These are phyloP conservation scores for Anadara kagoshimensis DNA, from an alignment of 1,140 invertebrate species.

Conservation along the genomic window DNA sequence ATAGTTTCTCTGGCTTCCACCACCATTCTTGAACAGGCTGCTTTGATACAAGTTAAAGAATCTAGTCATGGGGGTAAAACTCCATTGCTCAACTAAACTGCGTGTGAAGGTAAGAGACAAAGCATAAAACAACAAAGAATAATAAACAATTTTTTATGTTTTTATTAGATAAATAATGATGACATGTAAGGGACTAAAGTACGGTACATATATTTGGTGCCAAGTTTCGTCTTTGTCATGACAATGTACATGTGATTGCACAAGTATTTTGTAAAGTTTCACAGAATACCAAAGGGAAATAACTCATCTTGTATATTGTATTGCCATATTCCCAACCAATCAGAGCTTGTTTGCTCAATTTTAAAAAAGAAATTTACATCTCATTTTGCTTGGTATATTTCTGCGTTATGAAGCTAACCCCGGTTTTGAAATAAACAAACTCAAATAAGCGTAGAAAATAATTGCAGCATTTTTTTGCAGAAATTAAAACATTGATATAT, in stretches of 20 bases:
- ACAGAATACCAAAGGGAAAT: background rate
- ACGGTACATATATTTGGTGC: background rate
- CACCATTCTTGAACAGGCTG: too few species aligned
- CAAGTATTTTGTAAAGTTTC: slow-evolving; percentile 1
- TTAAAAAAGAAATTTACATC: background rate
- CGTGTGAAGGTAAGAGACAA: too few species aligned
- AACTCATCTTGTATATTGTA: background rate
- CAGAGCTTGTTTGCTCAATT: background rate
- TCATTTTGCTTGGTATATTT: background rate
- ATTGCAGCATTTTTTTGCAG: too few species aligned
- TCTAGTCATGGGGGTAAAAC: too few species aligned
- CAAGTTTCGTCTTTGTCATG: background rate
- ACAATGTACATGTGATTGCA: slow-evolving; percentile 27
- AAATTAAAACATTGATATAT: too few species aligned
- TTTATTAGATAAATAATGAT: slow-evolving; percentile 32
- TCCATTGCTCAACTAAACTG: too few species aligned
- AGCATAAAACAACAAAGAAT: too few species aligned
- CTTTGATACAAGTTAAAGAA: too few species aligned
- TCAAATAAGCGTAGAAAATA: too few species aligned
- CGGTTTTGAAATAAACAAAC: background rate
- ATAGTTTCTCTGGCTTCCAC: too few species aligned
- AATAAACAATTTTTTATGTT: background rate
- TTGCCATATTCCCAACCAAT: background rate
- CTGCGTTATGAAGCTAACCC: background rate
- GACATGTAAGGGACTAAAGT: slow-evolving; percentile 27